These are phyloP conservation scores for Hemicrepidius hirtus DNA, from an alignment of 2,888 invertebrate species.

Conservation along the genomic window DNA sequence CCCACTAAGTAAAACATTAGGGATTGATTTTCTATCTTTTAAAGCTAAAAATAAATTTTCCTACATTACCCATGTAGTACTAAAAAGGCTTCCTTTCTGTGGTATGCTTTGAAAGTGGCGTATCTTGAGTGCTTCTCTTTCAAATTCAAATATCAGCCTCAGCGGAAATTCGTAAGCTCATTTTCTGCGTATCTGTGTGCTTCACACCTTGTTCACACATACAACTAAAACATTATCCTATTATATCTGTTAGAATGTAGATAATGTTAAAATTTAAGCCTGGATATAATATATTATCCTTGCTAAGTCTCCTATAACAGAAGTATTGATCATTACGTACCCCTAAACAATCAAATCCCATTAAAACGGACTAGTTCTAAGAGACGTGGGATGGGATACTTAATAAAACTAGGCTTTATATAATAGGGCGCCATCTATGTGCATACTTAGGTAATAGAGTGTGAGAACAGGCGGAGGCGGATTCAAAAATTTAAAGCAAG, in stretches of 20 bases:
- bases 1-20: conserved; percentile 33
- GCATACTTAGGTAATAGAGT: no score
- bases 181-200: conserved; percentile 42
- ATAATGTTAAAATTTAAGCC: conserved; percentile 6
- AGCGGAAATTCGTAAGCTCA: conserved; percentile 39
- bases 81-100: conserved; percentile 33
- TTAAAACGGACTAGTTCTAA: no score
- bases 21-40: background rate
- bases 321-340: no score
- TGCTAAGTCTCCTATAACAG: background rate
- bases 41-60: no score
- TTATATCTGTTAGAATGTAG: conserved; percentile 14
- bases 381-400: no score
- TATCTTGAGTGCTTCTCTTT: conserved; percentile 45
- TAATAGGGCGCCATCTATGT: no score
- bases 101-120: conserved; percentile 27
- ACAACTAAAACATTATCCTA: conserved; percentile 41
- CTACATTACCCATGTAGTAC: conserved; percentile 30
- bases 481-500: no score
- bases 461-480: no score
- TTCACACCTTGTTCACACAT: conserved; percentile 43
- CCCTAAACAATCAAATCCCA: no score
- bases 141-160: conserved; percentile 46
- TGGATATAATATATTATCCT: background rate
- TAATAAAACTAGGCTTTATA: no score